Base-by-base conservation (phyloP, 2,888 invertebrate genomes). In the Graphium colonna region DNA sequence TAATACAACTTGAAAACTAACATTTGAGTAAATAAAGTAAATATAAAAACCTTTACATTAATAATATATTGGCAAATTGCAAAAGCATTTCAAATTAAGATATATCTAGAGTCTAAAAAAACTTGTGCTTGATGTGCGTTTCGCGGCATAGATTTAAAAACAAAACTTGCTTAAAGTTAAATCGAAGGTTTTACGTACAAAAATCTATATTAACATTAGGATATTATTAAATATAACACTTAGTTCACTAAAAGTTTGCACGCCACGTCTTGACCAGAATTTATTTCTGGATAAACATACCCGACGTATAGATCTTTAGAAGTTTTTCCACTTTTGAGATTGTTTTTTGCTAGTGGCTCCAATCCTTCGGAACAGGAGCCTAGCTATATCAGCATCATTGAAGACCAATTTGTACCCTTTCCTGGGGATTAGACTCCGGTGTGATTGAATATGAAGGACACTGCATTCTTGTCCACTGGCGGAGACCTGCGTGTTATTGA, bases 401-500 rank as follows among this genome's bases (percentile, higher is more conserved):
- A 62, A 65, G 67, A 73, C 71, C 73, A 61, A 63, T 68, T 64
- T 68, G 62, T 43, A 56, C 50, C 55, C 41, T 51, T 43, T 53
- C 9, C 9, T 1, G 44, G 28, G 28, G 56, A 63, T 89, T 94
- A 94, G 62, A 94, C 94, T 42, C 94, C 94, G n/a, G 93, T 94
- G 77, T 94, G 93, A 73, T 94, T 94, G 82, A 92, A 93, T 55
- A 93, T 93, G 65, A 90, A 90, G 7, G 90, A 90, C 10, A 90
- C 90, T 2, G 86, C 87, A 56, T 87, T 85, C 66, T 89, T 88
- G 57, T 90, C 90, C 31, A 83, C 80, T 0, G 90, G 91, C 55
- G 82, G 91, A 46, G 90, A 91, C 57, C 91, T 71, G 41, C 91
- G 82, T 78, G 91, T 83, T 86, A 91, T 87, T 80, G 92, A 90